Conservation (phyloP, 2,797 vertebrate genomes). For the Chromis chromis region DNA sequence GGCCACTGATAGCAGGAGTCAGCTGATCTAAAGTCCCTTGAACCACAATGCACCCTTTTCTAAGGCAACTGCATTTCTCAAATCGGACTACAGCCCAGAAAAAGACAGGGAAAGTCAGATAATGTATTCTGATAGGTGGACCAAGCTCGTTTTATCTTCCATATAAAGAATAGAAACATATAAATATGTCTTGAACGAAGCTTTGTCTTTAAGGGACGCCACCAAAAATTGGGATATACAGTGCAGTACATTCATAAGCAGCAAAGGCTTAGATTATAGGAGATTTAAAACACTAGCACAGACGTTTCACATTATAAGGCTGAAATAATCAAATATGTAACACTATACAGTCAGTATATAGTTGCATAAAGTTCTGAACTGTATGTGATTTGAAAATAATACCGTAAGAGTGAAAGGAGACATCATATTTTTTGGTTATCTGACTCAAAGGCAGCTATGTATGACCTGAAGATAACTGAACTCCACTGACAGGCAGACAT, state of each 20-base stretch:
- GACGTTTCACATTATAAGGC: too few relatives aligned
- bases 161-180: too few relatives aligned
- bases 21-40: conserved; percentile 5
- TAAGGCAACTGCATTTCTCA: not conserved
- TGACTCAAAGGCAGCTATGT: too few relatives aligned
- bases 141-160: not conserved
- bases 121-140: not conserved
- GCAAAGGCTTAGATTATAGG: not conserved
- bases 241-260: not conserved
- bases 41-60: not conserved
- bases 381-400: not conserved
- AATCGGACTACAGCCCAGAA: not conserved
- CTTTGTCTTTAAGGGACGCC: not conserved
- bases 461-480: too few relatives aligned
- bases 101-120: not conserved
- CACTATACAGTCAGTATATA: too few relatives aligned
- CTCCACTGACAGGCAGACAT: too few relatives aligned
- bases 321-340: too few relatives aligned
- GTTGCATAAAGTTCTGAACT: not conserved
- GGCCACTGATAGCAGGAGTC: not conserved
- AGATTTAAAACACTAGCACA: too few relatives aligned
- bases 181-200: not conserved
- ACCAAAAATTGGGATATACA: not conserved
- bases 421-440: too few relatives aligned
- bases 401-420: too few relatives aligned